Conservation (phyloP, 2,888 invertebrate genomes). For the Melanchra persicariae region DNA sequence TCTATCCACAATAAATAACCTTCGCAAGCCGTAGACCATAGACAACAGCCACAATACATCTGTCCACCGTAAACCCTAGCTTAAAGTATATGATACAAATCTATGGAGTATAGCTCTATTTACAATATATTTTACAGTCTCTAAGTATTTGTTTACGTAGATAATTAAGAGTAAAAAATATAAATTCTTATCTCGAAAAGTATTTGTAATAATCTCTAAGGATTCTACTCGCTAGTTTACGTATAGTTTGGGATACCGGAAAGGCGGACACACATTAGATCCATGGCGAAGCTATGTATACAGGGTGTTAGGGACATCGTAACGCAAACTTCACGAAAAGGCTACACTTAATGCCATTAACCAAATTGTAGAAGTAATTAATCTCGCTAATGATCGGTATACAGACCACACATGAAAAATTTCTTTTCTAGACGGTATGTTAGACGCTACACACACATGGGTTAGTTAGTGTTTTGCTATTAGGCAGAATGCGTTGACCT, state of each 20-base stretch:
- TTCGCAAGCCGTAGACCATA: conserved; percentile 46
- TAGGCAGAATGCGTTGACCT: too few species aligned
- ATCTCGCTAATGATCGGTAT: too few species aligned
- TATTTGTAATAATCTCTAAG: conserved; percentile 40
- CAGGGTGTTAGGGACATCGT: too few species aligned
- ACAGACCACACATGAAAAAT: too few species aligned
- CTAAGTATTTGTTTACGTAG: conserved; percentile 49
- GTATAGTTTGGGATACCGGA: conserved; percentile 48
- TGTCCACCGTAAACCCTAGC: conserved; percentile 40
- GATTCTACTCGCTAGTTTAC: conserved; percentile 35
- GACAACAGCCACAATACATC: conserved; percentile 46
- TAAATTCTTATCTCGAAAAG: conserved; percentile 33
- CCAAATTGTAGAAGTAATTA: too few species aligned
- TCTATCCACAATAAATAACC: conserved; percentile 65
- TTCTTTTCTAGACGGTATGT: too few species aligned
- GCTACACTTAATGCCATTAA: too few species aligned
- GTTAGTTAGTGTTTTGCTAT: too few species aligned
- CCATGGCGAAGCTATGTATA: neutral
- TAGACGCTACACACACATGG: too few species aligned
- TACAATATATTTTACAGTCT: conserved; percentile 67
- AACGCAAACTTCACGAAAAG: too few species aligned
- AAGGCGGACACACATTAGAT: neutral
- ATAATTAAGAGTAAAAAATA: conserved; percentile 29
- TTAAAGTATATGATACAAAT: conserved; percentile 59
- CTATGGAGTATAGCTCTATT: conserved; percentile 50